Evolutionary conservation across 2,888 invertebrate genomes (phyloP).

Genomic region (Aporophyla nigra): DNA sequence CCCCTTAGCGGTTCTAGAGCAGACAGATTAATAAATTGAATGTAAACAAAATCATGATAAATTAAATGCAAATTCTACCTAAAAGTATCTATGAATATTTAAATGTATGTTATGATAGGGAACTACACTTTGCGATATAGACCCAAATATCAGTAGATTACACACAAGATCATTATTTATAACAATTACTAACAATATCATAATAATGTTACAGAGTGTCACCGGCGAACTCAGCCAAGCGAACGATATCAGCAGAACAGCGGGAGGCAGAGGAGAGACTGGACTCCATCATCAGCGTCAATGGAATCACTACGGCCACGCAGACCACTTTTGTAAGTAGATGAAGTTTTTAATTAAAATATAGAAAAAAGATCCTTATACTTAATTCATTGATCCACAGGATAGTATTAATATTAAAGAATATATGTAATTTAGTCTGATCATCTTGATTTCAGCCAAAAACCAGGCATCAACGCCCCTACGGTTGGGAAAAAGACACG

Average conservation of each 20-base stretch:
- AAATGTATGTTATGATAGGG: not conserved
- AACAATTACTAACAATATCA: not conserved
- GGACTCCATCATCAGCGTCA: conserved; percentile 87
- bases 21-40: not conserved
- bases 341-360: not conserved
- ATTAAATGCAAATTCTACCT: too few species aligned
- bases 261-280: conserved; percentile 84
- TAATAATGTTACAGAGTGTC: conserved; percentile 91
- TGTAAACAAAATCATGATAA: too few species aligned
- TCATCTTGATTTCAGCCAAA: conserved; percentile 92
- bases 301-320: conserved; percentile 92
- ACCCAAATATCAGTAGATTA: not conserved
- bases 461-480: conserved; percentile 94
- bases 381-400: not conserved
- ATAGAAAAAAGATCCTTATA: not conserved
- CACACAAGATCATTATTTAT: too few species aligned
- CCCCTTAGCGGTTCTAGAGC: not conserved
- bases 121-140: too few species aligned
- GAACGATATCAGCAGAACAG: conserved; percentile 85
- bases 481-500: conserved; percentile 93
- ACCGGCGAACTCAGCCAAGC: conserved; percentile 93
- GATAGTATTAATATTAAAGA: not conserved
- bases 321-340: conserved; percentile 95
- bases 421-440: not conserved
- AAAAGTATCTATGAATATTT: not conserved